phyloP scores from a whole-genome alignment of 1,140 invertebrate genomes.

The Microplitis mediator region DNA sequence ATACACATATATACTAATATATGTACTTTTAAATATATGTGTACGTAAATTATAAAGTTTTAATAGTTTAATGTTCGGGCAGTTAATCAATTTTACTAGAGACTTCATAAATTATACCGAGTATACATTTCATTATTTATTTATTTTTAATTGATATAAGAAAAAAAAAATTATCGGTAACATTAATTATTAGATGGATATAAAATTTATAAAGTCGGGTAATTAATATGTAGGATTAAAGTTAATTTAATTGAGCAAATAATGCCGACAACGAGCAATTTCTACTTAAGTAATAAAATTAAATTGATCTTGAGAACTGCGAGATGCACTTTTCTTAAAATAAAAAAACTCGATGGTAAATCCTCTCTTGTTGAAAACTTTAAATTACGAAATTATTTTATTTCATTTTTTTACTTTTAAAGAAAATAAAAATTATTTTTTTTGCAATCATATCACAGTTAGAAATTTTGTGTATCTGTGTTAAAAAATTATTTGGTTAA shows the following conservation, averaged over 20 bases:
- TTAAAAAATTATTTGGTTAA: too few species aligned
- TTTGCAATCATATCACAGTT: too few species aligned
- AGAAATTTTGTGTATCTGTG: too few species aligned
- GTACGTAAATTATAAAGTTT: too few species aligned
- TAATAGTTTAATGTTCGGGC: neutral
- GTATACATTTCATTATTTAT: neutral
- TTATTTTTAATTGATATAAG: neutral
- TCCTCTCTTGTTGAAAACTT: neutral
- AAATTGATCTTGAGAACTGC: neutral
- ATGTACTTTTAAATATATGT: too few species aligned
- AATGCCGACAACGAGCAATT: neutral
- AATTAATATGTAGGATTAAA: neutral
- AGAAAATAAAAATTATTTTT: neutral
- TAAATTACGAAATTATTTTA: neutral
- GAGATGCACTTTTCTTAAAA: constrained; percentile 8
- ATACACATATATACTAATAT: too few species aligned
- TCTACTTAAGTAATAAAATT: constrained; percentile 13
- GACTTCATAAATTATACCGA: neutral
- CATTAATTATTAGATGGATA: neutral
- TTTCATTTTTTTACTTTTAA: neutral
- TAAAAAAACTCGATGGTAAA: constrained; percentile 1
- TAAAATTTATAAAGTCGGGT: neutral
- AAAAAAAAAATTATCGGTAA: neutral
- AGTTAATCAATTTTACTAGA: too few species aligned
- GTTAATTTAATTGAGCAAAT: constrained; percentile 13